Evolutionary conservation across 2,797 vertebrate genomes (phyloP).

Genomic region (Myotis findleyi): DNA sequence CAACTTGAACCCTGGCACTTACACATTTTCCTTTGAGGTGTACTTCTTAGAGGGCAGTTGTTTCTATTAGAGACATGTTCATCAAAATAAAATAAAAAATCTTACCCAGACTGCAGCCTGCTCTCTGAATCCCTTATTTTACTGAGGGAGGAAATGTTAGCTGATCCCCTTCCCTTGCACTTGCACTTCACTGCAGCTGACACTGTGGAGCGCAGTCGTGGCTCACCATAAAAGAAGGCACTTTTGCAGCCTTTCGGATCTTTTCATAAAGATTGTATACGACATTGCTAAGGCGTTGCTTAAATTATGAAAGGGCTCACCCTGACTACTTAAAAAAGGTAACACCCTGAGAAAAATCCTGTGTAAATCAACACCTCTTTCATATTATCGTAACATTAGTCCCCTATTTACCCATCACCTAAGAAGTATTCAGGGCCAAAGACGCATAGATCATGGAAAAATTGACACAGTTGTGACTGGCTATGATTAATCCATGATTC

Average conservation of each 20-base stretch:
- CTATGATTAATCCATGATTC: neutral
- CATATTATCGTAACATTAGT: neutral
- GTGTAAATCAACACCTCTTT: neutral
- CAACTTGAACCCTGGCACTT: neutral
- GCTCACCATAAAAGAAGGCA: neutral
- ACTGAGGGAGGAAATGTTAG: neutral
- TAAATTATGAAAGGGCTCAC: neutral
- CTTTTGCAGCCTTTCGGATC: neutral
- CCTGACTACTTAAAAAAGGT: neutral
- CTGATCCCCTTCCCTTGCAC: neutral
- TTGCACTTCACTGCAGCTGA: neutral
- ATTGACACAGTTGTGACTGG: neutral
- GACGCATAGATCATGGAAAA: neutral
- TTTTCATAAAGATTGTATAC: neutral
- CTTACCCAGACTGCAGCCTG: neutral
- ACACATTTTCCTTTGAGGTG: neutral
- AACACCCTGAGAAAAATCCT: neutral
- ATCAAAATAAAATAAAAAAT: constrained; percentile 26
- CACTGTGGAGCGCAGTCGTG: rapidly evolving
- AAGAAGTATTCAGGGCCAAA: neutral
- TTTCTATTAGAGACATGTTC: neutral
- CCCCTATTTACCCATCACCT: neutral
- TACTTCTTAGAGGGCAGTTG: neutral
- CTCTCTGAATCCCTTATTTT: neutral
- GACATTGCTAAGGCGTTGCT: neutral